Percentiles rank a stretch among this genome's conserved stretches.
These are phyloP conservation scores for Rhynchonycteris naso DNA, from an alignment of 2,797 vertebrate genomes.

Conservation along the genomic window DNA sequence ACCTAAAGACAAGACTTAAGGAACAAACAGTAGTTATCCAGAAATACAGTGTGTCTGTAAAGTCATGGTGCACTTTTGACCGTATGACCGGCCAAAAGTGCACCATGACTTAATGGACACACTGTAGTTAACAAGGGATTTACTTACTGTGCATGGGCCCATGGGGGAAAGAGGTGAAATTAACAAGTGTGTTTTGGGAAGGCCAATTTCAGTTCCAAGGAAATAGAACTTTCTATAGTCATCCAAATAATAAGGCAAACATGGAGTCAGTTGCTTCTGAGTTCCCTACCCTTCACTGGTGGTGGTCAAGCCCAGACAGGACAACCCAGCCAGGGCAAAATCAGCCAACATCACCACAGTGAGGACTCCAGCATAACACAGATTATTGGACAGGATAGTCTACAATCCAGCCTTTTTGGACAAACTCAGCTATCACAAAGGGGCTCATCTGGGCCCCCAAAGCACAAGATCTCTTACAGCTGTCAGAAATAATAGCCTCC, in stretches of 20 bases:
- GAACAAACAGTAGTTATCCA: conserved; percentile 19
- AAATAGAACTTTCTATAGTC: not conserved
- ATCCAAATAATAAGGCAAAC: conserved; percentile 10
- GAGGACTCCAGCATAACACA: not conserved
- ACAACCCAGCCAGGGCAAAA: conserved; percentile 15
- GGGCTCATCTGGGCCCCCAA: conserved; percentile 49
- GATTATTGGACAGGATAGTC: conserved; percentile 7
- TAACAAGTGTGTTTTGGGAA: conserved; percentile 21
- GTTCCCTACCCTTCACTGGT: not conserved
- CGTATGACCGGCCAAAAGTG: no score
- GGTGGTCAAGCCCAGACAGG: not conserved
- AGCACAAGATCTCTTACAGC: conserved; percentile 65
- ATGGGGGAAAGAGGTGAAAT: not conserved
- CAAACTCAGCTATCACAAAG: conserved; percentile 52
- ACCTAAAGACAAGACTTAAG: conserved; percentile 8
- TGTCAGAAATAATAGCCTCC: conserved; percentile 61
- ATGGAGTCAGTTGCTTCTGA: not conserved
- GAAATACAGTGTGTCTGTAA: no score
- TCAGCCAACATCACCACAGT: not conserved
- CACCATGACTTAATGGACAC: no score
- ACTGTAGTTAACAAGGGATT: conserved; percentile 31
- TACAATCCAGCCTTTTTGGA: conserved; percentile 53
- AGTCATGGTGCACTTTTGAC: no score
- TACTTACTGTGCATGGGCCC: not conserved
- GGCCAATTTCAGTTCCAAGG: conserved; percentile 13